Conservation (phyloP, 2,797 vertebrate species). For the Anabacerthia variegaticeps region DNA sequence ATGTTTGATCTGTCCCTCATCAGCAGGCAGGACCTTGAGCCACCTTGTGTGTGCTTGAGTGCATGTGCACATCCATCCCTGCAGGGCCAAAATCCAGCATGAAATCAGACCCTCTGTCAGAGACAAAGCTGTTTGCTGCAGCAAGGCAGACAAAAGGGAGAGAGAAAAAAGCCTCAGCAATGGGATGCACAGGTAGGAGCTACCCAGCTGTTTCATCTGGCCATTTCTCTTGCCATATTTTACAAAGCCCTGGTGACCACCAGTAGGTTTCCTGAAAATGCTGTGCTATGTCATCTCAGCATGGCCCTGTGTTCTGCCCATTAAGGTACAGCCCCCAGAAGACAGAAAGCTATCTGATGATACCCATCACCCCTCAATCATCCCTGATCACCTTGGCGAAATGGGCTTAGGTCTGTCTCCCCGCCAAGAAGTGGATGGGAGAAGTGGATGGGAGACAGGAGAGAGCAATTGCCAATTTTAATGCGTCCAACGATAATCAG, state of each 20-base stretch:
- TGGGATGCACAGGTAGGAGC: accelerated
- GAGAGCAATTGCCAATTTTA: slow-evolving; percentile 1
- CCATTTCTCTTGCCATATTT: background rate
- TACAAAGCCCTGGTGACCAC: background rate
- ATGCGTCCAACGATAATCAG: background rate
- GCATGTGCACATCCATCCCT: background rate
- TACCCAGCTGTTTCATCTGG: background rate
- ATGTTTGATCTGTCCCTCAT: background rate
- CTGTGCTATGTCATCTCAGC: background rate
- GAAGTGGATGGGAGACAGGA: background rate
- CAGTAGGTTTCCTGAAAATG: background rate
- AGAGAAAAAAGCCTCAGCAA: background rate
- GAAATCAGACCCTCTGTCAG: background rate
- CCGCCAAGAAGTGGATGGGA: background rate
- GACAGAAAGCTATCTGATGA: background rate
- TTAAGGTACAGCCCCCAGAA: background rate
- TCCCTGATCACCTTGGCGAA: background rate
- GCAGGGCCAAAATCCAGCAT: background rate
- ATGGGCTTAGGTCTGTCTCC: background rate
- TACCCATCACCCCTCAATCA: background rate
- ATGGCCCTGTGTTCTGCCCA: accelerated
- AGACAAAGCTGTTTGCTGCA: background rate
- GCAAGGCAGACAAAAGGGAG: background rate
- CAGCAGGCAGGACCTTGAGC: background rate
- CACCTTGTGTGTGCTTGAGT: accelerated